These are phyloP conservation scores for Hyla sarda DNA, from an alignment of 2,113 vertebrate species.

Conservation along the genomic window DNA sequence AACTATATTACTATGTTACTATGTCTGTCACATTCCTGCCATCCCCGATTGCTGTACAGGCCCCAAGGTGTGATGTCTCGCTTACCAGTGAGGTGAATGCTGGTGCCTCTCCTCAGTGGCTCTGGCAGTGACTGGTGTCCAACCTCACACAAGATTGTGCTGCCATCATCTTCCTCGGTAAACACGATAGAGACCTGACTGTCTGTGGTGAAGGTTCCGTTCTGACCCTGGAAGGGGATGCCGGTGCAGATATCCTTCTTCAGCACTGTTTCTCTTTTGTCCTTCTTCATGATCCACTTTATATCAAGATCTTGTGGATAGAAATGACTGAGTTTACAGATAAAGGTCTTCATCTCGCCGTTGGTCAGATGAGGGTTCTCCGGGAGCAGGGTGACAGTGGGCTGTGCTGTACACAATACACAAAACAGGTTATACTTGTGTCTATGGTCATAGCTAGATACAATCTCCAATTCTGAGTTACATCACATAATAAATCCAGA, in stretches of 20 bases:
- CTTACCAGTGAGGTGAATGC: constrained; percentile 65
- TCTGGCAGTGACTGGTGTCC: constrained; percentile 63
- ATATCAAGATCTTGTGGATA: constrained; percentile 66
- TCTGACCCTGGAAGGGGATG: constrained; percentile 45
- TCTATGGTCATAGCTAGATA: background rate
- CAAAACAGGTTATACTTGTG: background rate
- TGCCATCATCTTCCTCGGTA: constrained; percentile 19
- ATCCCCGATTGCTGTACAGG: too few relatives aligned
- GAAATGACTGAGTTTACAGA: constrained; percentile 65
- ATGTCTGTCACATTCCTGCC: too few relatives aligned
- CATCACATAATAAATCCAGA: background rate
- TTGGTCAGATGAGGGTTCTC: constrained; percentile 56
- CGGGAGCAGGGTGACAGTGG: constrained; percentile 62
- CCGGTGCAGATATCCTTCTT: constrained; percentile 63
- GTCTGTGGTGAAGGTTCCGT: constrained; percentile 65
- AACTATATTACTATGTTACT: too few relatives aligned
- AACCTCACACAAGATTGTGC: constrained; percentile 66
- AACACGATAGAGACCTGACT: constrained; percentile 66
- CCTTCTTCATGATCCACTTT: constrained; percentile 62
- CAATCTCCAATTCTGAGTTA: background rate
- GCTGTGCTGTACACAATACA: constrained; percentile 61
- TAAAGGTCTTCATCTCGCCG: constrained; percentile 67
- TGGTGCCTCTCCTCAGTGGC: constrained; percentile 59
- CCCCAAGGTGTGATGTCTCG: background rate
- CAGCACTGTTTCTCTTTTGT: background rate